These are phyloP conservation scores for Orius insidiosus DNA, from an alignment of 1,140 invertebrate genomes.

Conservation along the genomic window DNA sequence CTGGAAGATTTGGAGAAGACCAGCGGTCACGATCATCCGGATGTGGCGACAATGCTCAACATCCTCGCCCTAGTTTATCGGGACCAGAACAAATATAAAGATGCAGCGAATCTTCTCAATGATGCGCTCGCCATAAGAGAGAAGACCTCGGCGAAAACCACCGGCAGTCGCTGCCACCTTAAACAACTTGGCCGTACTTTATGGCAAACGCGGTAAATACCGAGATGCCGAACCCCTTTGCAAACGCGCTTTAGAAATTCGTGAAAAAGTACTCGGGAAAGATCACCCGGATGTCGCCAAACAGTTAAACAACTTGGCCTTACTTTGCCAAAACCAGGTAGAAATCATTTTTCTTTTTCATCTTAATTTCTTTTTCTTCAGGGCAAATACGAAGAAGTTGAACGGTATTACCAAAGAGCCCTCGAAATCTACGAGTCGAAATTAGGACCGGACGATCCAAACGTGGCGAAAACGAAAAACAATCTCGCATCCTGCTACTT, in stretches of 20 bases:
- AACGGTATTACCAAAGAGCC: constrained; percentile 95
- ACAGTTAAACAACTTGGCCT: constrained; percentile 95
- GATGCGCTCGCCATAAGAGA: constrained; percentile 96
- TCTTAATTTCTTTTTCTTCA: constrained; percentile 19
- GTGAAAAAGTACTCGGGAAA: constrained; percentile 91
- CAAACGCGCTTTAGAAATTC: constrained; percentile 92
- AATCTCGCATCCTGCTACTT: constrained; percentile 96
- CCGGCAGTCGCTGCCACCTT: constrained; percentile 91
- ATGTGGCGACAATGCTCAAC: constrained; percentile 99
- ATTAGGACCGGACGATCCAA: constrained; percentile 92
- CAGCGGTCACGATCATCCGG: constrained; percentile 95
- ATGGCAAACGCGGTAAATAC: constrained; percentile 95
- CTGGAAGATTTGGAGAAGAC: constrained; percentile 98
- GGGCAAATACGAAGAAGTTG: constrained; percentile 50
- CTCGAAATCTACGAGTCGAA: constrained; percentile 96
- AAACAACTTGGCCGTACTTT: constrained; percentile 95
- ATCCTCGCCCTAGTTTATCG: constrained; percentile 96
- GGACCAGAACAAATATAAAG: constrained; percentile 97
- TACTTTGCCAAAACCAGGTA: constrained; percentile 93
- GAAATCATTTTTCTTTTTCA: constrained; percentile 1
- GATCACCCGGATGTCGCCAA: constrained; percentile 99
- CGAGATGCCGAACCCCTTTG: constrained; percentile 96
- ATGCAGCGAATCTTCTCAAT: constrained; percentile 94
- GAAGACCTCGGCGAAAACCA: constrained; percentile 98
- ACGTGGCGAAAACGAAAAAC: constrained; percentile 99